Percentiles rank a stretch among this genome's conserved stretches.
Conservation (phyloP, 2,888 invertebrate genomes). For the Himalopsyche japonica region DNA sequence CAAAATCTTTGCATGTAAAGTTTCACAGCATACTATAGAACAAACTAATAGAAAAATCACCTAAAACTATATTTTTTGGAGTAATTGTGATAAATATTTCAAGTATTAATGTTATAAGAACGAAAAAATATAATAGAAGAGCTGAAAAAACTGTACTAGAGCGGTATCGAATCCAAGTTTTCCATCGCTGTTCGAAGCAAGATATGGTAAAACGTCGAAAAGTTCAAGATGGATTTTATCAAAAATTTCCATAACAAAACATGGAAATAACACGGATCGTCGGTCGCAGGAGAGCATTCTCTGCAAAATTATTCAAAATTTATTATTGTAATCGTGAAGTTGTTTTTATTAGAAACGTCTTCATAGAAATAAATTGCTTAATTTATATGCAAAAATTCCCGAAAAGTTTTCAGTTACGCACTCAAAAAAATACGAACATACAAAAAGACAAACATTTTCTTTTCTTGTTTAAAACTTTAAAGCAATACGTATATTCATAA, state of each 20-base stretch:
- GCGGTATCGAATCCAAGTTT: not conserved
- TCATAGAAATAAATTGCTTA: not conserved
- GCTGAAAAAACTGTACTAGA: no score
- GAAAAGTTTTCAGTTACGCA: not conserved
- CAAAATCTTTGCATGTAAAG: no score
- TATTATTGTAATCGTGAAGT: not conserved
- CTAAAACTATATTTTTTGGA: no score
- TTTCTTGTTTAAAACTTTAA: not conserved
- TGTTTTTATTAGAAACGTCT: not conserved
- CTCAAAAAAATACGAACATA: not conserved
- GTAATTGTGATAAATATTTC: no score
- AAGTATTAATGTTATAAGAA: no score
- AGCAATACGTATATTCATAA: not conserved
- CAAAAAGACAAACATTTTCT: not conserved
- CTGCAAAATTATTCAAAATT: not conserved
- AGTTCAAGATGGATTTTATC: conserved; percentile 35
- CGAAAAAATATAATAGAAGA: no score
- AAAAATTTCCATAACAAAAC: conserved; percentile 39
- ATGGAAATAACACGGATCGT: conserved; percentile 34
- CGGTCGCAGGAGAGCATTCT: not conserved
- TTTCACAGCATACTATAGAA: no score
- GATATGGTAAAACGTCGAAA: conserved; percentile 1
- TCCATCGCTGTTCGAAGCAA: not conserved
- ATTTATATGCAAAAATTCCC: not conserved
- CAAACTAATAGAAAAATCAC: no score